These are phyloP conservation scores for Apostichopus leukothele DNA, from an alignment of 53 echinoderm and acorn worm species.

Conservation along the genomic window DNA sequence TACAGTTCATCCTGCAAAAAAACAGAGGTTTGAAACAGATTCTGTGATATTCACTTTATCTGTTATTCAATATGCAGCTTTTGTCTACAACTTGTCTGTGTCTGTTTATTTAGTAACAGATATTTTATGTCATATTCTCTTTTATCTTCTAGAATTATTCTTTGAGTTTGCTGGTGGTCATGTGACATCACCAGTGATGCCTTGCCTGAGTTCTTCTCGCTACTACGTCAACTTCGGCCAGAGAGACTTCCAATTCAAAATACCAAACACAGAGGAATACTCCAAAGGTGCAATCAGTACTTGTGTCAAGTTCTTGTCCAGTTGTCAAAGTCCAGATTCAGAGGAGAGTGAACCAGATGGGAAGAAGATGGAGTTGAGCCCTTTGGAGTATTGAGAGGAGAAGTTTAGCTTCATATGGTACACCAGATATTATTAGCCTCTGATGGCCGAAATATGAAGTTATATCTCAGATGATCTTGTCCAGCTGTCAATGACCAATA, in stretches of 20 bases:
- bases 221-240: conserved; percentile 23
- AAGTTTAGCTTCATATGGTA: too few species aligned
- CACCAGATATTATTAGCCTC: too few species aligned
- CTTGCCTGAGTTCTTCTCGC: conserved; percentile 11
- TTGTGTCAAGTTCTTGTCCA: conserved; percentile 9
- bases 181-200: conserved; percentile 15
- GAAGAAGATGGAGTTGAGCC: not conserved
- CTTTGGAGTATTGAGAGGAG: too few species aligned
- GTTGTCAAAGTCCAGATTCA: not conserved
- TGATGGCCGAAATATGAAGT: too few species aligned
- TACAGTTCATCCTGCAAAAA: too few species aligned
- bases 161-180: conserved; percentile 5
- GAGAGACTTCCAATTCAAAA: conserved; percentile 3
- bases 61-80: too few species aligned
- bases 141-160: not conserved
- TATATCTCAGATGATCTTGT: too few species aligned
- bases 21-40: too few species aligned
- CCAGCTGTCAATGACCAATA: too few species aligned
- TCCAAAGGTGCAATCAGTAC: not conserved
- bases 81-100: too few species aligned
- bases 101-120: too few species aligned
- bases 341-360: not conserved
- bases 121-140: not conserved
- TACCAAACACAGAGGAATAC: conserved; percentile 14
- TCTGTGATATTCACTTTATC: too few species aligned